Evolutionary conservation across 2,113 vertebrate species (phyloP), one percentile per base, ranked within the genome.

Genomic region (Caranx ignobilis): DNA sequence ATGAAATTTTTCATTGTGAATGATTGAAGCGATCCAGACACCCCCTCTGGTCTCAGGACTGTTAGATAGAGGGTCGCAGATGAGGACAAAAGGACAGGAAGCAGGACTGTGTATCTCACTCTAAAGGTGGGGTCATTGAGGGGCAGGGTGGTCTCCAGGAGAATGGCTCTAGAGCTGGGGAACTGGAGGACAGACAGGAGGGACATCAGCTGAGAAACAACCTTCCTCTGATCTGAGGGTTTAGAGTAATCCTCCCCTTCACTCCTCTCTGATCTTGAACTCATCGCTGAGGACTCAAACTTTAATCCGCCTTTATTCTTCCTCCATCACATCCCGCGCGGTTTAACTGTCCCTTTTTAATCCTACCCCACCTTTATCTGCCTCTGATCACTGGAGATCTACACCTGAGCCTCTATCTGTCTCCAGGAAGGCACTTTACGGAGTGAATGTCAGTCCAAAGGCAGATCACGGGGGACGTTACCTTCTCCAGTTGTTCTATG

Each of bases 401-500:
- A 61, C 26, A 54, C 54, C 59, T 57, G 62, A 4, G 0, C 26
- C 60, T 21, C 52, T 1, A 7, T 21, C 48, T 9, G n/a, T 39
- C 57, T 21, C 39, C 41, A 15, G 34, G 1, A 39, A 50, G 66
- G 11, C 6, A 18, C 34, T 52, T 59, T 41, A 35, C 18, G 26
- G 35, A 18, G 10, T 31, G 37, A 35, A 45, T 19, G 19, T 56
- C 31, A 66, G 32, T 32, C 34, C 2, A 5, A n/a, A 59, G 4
- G 21, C 6, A 6, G 1, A 3, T 67, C 5, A 32, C 7, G 11
- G 35, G 35, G 0, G 10, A 57, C 2, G 1, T 93, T 90, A 98
- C 97, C 94, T 98, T 98, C 83, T 98, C 97, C 78, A 99, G 94
- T 79, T 97, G 97, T 66, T 97, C 96, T 0, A 98, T 97, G 81